Conservation (phyloP, 2,888 invertebrate genomes). For the Andrena haemorrhoa region DNA sequence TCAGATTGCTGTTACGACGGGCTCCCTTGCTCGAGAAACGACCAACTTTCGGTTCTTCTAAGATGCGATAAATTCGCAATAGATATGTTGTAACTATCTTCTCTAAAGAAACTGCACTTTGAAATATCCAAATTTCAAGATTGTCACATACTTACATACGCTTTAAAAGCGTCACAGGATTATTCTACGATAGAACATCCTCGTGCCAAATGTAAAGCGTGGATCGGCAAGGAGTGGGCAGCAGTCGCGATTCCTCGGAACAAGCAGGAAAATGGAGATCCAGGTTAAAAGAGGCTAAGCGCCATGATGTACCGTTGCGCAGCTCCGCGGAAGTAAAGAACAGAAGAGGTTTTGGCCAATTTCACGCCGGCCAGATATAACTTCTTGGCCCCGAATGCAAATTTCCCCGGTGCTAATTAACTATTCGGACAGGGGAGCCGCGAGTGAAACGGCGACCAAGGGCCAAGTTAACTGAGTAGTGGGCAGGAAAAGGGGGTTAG, state of each 20-base stretch:
- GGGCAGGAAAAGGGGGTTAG: slow-evolving; percentile 61
- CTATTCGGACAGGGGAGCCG: slow-evolving; percentile 68
- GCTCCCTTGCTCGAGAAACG: not conserved
- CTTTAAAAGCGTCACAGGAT: no score
- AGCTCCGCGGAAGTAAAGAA: slow-evolving; percentile 16
- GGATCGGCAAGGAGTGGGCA: no score
- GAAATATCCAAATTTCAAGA: no score
- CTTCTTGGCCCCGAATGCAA: slow-evolving; percentile 77
- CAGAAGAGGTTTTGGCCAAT: slow-evolving; percentile 42
- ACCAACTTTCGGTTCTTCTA: no score
- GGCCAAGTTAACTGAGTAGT: slow-evolving; percentile 77
- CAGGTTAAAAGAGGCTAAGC: not conserved
- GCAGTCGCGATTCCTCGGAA: not conserved
- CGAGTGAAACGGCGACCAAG: slow-evolving; percentile 63
- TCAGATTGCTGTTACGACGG: not conserved
- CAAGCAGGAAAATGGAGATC: not conserved
- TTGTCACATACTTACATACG: no score
- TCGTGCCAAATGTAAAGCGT: no score
- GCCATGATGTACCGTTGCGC: slow-evolving; percentile 18
- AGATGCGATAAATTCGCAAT: no score
- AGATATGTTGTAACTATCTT: no score
- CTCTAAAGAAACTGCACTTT: no score
- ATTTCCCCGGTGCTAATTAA: slow-evolving; percentile 80
- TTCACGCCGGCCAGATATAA: slow-evolving; percentile 65
- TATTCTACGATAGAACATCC: no score